Percentiles rank a stretch among this genome's conserved stretches.
Conservation (phyloP, 2,888 invertebrate species). For the Prosopocoilus inquinatus region DNA sequence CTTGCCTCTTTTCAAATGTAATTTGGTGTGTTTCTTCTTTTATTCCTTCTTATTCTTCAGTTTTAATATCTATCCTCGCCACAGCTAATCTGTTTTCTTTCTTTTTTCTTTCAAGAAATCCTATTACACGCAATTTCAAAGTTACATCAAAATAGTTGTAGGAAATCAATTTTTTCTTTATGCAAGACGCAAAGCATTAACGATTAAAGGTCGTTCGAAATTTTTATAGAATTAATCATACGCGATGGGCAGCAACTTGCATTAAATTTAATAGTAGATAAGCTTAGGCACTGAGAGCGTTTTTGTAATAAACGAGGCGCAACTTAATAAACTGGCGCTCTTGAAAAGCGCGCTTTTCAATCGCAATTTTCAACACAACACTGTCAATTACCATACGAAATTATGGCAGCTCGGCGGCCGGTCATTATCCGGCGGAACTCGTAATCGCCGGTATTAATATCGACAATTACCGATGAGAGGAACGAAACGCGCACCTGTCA, state of each 20-base stretch:
- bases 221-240: background rate
- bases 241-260: background rate
- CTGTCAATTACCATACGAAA: constrained; percentile 34
- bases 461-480: constrained; percentile 34
- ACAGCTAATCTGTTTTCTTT: too few relatives aligned
- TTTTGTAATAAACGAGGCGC: constrained; percentile 12
- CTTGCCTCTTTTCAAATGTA: too few relatives aligned
- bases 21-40: too few relatives aligned
- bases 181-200: too few relatives aligned
- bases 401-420: constrained; percentile 31
- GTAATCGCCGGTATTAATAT: constrained; percentile 32
- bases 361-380: constrained; percentile 20
- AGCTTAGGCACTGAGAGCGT: background rate
- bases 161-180: too few relatives aligned
- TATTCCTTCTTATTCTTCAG: too few relatives aligned
- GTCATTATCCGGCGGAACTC: constrained; percentile 29
- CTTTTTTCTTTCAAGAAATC: too few relatives aligned
- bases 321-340: constrained; percentile 18
- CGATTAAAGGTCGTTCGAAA: too few relatives aligned
- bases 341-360: constrained; percentile 13
- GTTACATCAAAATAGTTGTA: too few relatives aligned
- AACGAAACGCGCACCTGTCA: constrained; percentile 31
- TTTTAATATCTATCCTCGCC: too few relatives aligned
- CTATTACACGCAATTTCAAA: too few relatives aligned
- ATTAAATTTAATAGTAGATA: background rate